Base-by-base conservation (phyloP, 2,797 vertebrate genomes). In the Falco peregrinus region DNA sequence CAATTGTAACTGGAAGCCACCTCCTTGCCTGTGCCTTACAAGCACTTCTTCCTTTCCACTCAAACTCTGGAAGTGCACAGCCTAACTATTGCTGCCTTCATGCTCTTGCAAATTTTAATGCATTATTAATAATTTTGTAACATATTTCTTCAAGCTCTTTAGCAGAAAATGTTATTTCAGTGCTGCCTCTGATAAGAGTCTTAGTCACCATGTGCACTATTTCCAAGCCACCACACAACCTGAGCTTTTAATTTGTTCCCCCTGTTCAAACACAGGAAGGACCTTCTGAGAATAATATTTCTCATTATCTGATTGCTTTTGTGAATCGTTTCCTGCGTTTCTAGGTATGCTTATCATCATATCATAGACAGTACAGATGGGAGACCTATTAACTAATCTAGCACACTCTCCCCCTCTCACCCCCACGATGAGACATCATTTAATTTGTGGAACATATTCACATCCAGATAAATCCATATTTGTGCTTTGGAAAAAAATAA, bases 101-200 rank as follows among this genome's bases (percentile, higher is more conserved):
- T 93, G 89, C 86, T 96, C 86, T 81, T 93, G 88, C 87, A 97
- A 96, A 96, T 95, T 94, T 96, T 94, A 96, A 96, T 95, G 87
- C 94, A 97, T 97, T 97, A 97, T 97, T 97, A 96, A 97, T 97
- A 97, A 96, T 93, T 97, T 93, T 78, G 83, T 97, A 96, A 93
- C 89, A 87, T 92, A 92, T 95, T 97, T 96, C 89, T 97, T 95
- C 93, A 95, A 97, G 95, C 93, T 97, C 76, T 94, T 97, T 96
- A 96, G 89, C 76, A 97, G 93, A 95, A 97, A 94, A 96, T 92
- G 82, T 96, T 97, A 96, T 97, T 97, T 95, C 95, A 84, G 67
- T 60, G 82, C 84, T 96, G 89, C 77, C 56, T 97, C 79, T 95
- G 93, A 95, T 96, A 96, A 94, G 90, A 96, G 89, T 75, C 90